A percentile compares a stretch with the other conserved stretches of the same genome.
Evolutionary conservation across 2,888 invertebrate genomes (phyloP).

Genomic region (Drosophila neonasuta): DNA sequence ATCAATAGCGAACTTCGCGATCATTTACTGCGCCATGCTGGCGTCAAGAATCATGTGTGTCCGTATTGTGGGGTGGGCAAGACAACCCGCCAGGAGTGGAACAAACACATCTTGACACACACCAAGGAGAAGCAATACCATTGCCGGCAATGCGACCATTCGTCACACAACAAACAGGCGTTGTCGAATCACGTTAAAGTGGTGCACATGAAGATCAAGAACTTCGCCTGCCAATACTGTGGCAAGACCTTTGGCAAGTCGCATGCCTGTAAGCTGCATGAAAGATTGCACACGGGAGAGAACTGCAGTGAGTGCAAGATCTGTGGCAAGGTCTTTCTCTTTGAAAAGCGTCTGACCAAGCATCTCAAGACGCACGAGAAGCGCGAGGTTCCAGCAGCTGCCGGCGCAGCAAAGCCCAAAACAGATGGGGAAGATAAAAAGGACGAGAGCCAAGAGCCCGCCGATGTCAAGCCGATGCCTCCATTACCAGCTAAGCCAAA

Average conservation of each 20-base stretch:
- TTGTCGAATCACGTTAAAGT: slow-evolving; percentile 78
- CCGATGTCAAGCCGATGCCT: neutral
- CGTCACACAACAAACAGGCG: slow-evolving; percentile 78
- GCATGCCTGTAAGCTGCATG: slow-evolving; percentile 78
- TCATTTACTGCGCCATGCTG: slow-evolving; percentile 80
- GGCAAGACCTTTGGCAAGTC: slow-evolving; percentile 79
- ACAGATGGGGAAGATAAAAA: neutral
- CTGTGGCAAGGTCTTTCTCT: slow-evolving; percentile 77
- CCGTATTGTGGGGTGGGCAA: slow-evolving; percentile 80
- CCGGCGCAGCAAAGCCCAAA: neutral
- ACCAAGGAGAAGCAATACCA: slow-evolving; percentile 80
- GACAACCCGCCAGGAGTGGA: slow-evolving; percentile 80
- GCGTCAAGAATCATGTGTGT: slow-evolving; percentile 80
- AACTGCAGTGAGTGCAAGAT: slow-evolving; percentile 78
- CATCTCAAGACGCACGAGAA: slow-evolving; percentile 78
- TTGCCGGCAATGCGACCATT: slow-evolving; percentile 73
- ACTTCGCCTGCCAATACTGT: slow-evolving; percentile 79
- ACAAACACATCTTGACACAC: slow-evolving; percentile 79
- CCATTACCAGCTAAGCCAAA: slow-evolving; percentile 27
- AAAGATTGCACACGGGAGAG: slow-evolving; percentile 78
- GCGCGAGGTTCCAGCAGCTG: slow-evolving; percentile 48
- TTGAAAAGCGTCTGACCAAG: slow-evolving; percentile 77
- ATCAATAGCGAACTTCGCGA: slow-evolving; percentile 80
- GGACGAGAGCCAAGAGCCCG: neutral
- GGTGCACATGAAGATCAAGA: slow-evolving; percentile 79